Base-by-base conservation (phyloP, 2,797 vertebrate species). In the Coregonus sp. region DNA sequence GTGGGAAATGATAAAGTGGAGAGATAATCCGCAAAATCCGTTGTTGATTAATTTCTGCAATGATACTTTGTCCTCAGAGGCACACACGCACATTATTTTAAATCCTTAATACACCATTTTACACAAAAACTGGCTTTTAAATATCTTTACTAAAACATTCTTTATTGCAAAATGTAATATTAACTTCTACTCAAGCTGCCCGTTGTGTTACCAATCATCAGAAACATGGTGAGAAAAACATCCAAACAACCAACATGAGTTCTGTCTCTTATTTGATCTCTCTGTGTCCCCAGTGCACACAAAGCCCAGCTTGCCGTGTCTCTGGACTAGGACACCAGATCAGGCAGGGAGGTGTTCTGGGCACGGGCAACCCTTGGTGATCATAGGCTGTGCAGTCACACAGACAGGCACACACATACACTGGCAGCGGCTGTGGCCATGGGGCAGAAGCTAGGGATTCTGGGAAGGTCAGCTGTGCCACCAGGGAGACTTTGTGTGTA, bases 391-490 rank as follows among this genome's bases (percentile, higher is more conserved):
- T 33, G 29, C 29, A 31, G 52, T 18, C 29, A 71, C n/a, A 37
- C 47, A 29, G 1, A 54, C 52, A 54, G 3, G 1, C 15, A 18
- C 15, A 16, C 18, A 20, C 54, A 59, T 4, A 54, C 18, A 59
- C 70, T 31, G 70, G 70, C 50, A 69, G 16, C 2, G 35, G 16
- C 67, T 69, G 68, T 31, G 74, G 86, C 70, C 59, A 76, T 80
- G 80, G 47, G 86, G 86, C 89, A 85, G 51, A 67, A 2, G n/a
- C 54, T 18, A 56, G 88, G 88, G 85, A 91, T 5, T 84, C 85
- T 90, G 88, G 88, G 88, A 89, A 90, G 87, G 86, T 90, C 84
- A 85, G 40, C 59, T 67, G 83, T 78, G 74, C 67, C 11, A 76
- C 25, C 54, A 70, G 74, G 80, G 72, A 75, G 11, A 25, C 7